A percentile compares a stretch with the other conserved stretches of the same genome.
These are phyloP conservation scores for Copidosoma aretas DNA, from an alignment of 2,888 invertebrate species.

Conservation along the genomic window DNA sequence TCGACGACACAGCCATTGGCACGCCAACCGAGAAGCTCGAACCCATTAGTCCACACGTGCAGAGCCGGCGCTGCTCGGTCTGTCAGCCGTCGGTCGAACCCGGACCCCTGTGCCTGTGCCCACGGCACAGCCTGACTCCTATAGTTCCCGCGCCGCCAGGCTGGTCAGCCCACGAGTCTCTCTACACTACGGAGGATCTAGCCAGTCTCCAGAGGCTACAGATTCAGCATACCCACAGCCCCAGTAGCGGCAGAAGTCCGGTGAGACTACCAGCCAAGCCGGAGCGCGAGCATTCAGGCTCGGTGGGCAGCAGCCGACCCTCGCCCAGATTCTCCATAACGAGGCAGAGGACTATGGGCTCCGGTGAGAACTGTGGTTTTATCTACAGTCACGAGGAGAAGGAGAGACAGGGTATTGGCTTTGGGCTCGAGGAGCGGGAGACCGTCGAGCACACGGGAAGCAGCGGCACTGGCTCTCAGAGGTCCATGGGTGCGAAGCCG, in stretches of 20 bases:
- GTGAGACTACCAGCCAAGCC: background rate
- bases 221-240: background rate
- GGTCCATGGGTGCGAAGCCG: conserved; percentile 17
- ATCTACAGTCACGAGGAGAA: conserved; percentile 50
- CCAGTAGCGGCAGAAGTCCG: background rate
- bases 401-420: too few relatives aligned
- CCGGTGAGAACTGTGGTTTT: conserved; percentile 57
- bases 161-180: conserved; percentile 51
- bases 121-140: conserved; percentile 49
- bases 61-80: conserved; percentile 47
- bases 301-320: conserved; percentile 37
- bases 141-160: conserved; percentile 58
- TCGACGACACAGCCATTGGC: background rate
- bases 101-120: conserved; percentile 42
- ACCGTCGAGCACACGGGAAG: conserved; percentile 3
- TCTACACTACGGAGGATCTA: conserved; percentile 11
- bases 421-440: too few relatives aligned
- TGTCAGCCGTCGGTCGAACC: conserved; percentile 47
- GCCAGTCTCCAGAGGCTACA: conserved; percentile 3
- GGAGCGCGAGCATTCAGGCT: background rate
- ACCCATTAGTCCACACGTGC: background rate
- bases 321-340: conserved; percentile 42
- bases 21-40: conserved; percentile 13
- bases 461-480: conserved; percentile 8
- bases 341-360: conserved; percentile 48